Evolutionary conservation across 2,888 invertebrate species (phyloP).

Genomic region (Andrena fulva): DNA sequence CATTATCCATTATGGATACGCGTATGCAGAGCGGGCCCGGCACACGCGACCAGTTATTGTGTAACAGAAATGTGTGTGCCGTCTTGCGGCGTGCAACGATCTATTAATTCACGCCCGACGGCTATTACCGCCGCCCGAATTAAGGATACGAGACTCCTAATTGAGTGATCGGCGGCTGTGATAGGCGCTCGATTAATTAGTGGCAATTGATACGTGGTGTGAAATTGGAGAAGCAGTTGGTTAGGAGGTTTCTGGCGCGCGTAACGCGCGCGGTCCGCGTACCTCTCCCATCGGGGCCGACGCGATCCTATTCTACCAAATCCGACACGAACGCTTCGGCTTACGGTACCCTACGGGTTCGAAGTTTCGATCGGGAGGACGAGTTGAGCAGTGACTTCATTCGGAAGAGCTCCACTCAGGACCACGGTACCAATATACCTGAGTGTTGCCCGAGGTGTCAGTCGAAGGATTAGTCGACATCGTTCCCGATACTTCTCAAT

Average conservation of each 20-base stretch:
- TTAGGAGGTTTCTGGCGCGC: background rate
- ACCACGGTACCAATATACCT: background rate
- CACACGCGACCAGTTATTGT: conserved; percentile 41
- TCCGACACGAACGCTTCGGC: too few species aligned
- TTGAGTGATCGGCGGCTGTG: conserved; percentile 1
- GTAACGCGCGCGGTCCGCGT: background rate
- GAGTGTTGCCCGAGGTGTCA: background rate
- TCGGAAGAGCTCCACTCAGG: background rate
- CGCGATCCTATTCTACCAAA: too few species aligned
- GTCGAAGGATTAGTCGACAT: background rate
- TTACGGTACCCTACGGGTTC: too few species aligned
- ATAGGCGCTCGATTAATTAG: background rate
- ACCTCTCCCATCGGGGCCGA: too few species aligned
- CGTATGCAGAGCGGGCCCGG: conserved; percentile 13
- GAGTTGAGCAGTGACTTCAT: background rate
- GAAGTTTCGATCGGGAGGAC: too few species aligned
- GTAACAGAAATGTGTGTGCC: conserved; percentile 45
- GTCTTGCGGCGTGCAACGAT: conserved; percentile 36
- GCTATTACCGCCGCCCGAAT: conserved; percentile 34
- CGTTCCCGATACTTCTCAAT: background rate
- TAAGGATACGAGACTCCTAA: conserved; percentile 9
- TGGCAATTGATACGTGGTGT: background rate
- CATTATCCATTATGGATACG: conserved; percentile 39
- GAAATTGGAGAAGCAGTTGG: background rate
- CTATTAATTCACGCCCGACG: conserved; percentile 42